A percentile compares a stretch with the other conserved stretches of the same genome.
phyloP scores from a whole-genome alignment of 2,888 invertebrate genomes.

The Ptychoptera contaminata region DNA sequence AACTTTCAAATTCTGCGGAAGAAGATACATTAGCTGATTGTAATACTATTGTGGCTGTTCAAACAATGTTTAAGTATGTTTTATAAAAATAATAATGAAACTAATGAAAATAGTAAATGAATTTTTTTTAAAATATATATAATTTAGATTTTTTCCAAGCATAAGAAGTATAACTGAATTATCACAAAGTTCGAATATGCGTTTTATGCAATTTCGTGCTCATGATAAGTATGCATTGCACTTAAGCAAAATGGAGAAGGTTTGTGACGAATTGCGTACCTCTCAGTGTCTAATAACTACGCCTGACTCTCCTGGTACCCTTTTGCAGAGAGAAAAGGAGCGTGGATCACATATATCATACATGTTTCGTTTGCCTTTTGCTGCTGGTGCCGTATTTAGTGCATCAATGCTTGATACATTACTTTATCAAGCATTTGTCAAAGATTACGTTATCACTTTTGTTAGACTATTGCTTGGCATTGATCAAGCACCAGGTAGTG shows the following conservation, averaged over 20 bases:
- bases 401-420: slow-evolving; percentile 97
- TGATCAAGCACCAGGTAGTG: slow-evolving; percentile 95
- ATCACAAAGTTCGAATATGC: slow-evolving; percentile 95
- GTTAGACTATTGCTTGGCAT: slow-evolving; percentile 86
- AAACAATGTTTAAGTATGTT: slow-evolving; percentile 94
- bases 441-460: slow-evolving; percentile 96
- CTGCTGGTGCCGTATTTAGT: slow-evolving; percentile 95
- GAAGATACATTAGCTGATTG: slow-evolving; percentile 95
- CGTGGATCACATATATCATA: slow-evolving; percentile 96
- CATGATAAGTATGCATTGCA: slow-evolving; percentile 94
- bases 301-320: background rate
- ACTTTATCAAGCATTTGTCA: slow-evolving; percentile 93
- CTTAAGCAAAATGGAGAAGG: slow-evolving; percentile 98
- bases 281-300: no score
- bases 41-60: slow-evolving; percentile 98
- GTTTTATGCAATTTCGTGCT: slow-evolving; percentile 98
- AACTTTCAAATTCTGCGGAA: slow-evolving; percentile 87
- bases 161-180: slow-evolving; percentile 96
- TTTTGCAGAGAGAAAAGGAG: slow-evolving; percentile 83
- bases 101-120: no score
- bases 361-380: slow-evolving; percentile 97
- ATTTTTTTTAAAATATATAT: background rate
- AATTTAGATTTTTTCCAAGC: slow-evolving; percentile 71
- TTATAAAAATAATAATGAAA: no score
- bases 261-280: no score